Conservation (phyloP, 2,888 invertebrate species). For the Argyra leucocephala region DNA sequence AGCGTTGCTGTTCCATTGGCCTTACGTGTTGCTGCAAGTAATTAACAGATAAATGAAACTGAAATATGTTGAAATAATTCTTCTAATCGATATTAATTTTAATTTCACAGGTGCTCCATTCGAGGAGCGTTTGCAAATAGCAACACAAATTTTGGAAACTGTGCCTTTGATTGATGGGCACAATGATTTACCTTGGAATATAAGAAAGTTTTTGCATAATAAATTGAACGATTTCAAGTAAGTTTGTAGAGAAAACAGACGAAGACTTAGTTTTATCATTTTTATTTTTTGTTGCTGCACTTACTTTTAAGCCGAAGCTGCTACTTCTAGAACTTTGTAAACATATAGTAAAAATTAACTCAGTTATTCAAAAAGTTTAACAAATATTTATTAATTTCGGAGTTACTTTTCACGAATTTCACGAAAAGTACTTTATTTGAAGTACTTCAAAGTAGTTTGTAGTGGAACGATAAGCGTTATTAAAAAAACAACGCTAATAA, state of each 20-base stretch:
- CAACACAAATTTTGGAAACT: conserved; percentile 62
- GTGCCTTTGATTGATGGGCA: conserved; percentile 76
- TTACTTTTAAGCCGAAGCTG: too few species aligned
- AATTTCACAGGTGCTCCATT: conserved; percentile 53
- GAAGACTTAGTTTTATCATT: neutral
- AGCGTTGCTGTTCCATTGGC: conserved; percentile 73
- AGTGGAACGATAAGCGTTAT: too few species aligned
- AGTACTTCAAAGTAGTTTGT: too few species aligned
- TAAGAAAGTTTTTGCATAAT: conserved; percentile 81
- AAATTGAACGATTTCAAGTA: conserved; percentile 72
- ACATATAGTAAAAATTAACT: too few species aligned
- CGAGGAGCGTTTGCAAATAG: conserved; percentile 65
- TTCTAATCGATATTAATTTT: neutral
- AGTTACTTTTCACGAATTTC: too few species aligned
- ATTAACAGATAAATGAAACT: conserved; percentile 26
- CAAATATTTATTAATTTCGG: too few species aligned
- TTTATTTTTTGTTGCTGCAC: conserved; percentile 10
- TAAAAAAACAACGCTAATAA: too few species aligned
- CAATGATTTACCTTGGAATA: conserved; percentile 87
- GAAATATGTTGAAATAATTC: neutral
- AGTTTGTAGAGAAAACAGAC: too few species aligned
- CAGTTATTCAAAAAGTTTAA: too few species aligned
- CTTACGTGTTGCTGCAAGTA: conserved; percentile 59
- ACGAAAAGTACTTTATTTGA: too few species aligned
- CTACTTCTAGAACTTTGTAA: too few species aligned